Evolutionary conservation across 2,113 vertebrate species (phyloP).

Genomic region (Ptychochromis oligacanthus): DNA sequence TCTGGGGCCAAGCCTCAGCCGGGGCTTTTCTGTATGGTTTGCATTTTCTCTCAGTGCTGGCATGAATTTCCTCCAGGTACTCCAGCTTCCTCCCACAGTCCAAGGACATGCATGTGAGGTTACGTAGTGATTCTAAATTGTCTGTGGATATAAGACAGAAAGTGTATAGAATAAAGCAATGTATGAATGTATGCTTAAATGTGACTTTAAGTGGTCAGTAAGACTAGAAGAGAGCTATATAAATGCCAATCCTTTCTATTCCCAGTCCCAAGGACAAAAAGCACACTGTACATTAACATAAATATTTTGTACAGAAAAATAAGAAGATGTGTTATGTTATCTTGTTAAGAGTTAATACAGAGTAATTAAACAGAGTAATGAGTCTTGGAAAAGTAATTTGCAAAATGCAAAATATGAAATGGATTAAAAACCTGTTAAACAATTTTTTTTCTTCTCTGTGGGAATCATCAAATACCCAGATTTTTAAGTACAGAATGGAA

Average conservation of each 20-base stretch:
- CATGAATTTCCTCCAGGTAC: neutral
- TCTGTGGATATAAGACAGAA: neutral
- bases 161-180: neutral
- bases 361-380: neutral
- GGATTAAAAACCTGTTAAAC: neutral
- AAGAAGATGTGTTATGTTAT: neutral
- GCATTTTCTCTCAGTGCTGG: neutral
- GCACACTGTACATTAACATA: neutral
- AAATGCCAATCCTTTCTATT: neutral
- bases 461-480: neutral
- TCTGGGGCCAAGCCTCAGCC: too few species aligned
- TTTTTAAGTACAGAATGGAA: neutral
- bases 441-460: neutral
- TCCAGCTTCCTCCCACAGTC: neutral
- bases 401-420: neutral
- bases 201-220: neutral
- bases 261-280: neutral
- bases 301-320: neutral
- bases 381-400: neutral
- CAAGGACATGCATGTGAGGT: neutral
- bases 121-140: neutral
- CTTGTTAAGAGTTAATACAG: neutral
- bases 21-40: too few species aligned
- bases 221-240: neutral
- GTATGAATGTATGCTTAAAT: neutral